Base-by-base conservation (phyloP, 1,140 invertebrate species). In the Ips typographus region DNA sequence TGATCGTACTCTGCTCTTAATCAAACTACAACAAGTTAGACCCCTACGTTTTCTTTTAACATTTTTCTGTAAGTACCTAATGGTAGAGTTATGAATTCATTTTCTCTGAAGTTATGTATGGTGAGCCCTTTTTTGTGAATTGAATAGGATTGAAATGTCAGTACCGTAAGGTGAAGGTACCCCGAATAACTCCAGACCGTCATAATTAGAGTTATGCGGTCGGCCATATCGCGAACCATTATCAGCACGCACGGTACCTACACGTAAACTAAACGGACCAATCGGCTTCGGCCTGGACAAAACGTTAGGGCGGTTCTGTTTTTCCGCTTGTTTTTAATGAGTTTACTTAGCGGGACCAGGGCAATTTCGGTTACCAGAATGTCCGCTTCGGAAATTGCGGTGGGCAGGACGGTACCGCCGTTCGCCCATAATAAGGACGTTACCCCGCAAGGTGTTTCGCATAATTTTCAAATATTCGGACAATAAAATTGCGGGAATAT, bases 191-290 rank as follows among this genome's bases (percentile, higher is more conserved):
- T n/a, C n/a, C n/a, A n/a, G n/a, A n/a, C n/a, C 44, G 2, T 22
- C 59, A 7, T 41, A 44, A 22, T 61, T 0, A n/a, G 42, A 36
- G 39, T 37, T 61, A 47, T 40, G 5, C 37, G 36, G 4, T 44
- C 51, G 51, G 49, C 62, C 62, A 64, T 53, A 52, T 64, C 62
- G 49, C 39, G 51, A 42, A 53, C n/a, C 47, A 64, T 53, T 64
- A 53, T 52, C 62, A 55, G 62, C 62, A 64, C 62, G 62, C 62
- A 64, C 44, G 22, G 6, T 7, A 6, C 6, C 22, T n/a, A 47
- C 44, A 2, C 6, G 22, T n/a, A 40, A 2, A n/a, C 6, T 38
- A 2, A 22, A 61, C 40, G 3, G 59, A 6, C 44, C 44, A 6
- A 47, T 6, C 4, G 43, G n/a, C 43, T 3, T 38, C 40, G 39